Evolutionary conservation across 1,140 invertebrate species (phyloP).

Genomic region (Drosophila watanabei): DNA sequence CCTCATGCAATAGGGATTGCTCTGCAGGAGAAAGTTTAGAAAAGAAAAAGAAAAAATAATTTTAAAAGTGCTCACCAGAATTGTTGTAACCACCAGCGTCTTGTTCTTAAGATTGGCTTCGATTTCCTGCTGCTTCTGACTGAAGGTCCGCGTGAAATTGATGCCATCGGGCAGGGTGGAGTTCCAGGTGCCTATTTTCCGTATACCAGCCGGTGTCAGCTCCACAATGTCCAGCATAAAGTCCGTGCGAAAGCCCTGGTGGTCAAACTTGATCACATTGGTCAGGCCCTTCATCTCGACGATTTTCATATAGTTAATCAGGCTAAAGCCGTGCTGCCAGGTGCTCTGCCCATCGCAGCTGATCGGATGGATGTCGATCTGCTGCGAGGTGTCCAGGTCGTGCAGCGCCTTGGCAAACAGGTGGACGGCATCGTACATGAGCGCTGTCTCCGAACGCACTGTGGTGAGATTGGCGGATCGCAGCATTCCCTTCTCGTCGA

Average conservation of each 20-base stretch:
- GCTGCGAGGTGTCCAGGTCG: slow-evolving; percentile 95
- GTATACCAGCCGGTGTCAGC: slow-evolving; percentile 92
- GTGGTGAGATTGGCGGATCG: slow-evolving; percentile 80
- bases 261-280: slow-evolving; percentile 97
- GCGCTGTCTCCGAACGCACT: slow-evolving; percentile 95
- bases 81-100: slow-evolving; percentile 96
- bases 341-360: slow-evolving; percentile 96
- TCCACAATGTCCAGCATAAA: slow-evolving; percentile 96
- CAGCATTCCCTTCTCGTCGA: slow-evolving; percentile 78
- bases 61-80: slow-evolving; percentile 90
- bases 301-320: slow-evolving; percentile 99
- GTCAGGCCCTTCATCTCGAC: slow-evolving; percentile 97
- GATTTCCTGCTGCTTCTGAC: slow-evolving; percentile 93
- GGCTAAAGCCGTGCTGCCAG: slow-evolving; percentile 97
- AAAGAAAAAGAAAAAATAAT: not conserved
- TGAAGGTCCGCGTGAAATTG: slow-evolving; percentile 95
- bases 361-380: slow-evolving; percentile 94
- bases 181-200: slow-evolving; percentile 96
- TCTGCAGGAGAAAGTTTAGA: slow-evolving; percentile 86
- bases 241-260: slow-evolving; percentile 96
- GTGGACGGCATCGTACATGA: slow-evolving; percentile 98
- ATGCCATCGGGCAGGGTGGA: slow-evolving; percentile 91
- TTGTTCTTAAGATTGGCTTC: slow-evolving; percentile 96
- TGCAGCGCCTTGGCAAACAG: slow-evolving; percentile 97
- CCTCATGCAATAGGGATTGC: slow-evolving; percentile 96